Evolutionary conservation across 2,888 invertebrate species (phyloP), one percentile per base, ranked within the genome.

Genomic region (Spilosoma lubricipeda): DNA sequence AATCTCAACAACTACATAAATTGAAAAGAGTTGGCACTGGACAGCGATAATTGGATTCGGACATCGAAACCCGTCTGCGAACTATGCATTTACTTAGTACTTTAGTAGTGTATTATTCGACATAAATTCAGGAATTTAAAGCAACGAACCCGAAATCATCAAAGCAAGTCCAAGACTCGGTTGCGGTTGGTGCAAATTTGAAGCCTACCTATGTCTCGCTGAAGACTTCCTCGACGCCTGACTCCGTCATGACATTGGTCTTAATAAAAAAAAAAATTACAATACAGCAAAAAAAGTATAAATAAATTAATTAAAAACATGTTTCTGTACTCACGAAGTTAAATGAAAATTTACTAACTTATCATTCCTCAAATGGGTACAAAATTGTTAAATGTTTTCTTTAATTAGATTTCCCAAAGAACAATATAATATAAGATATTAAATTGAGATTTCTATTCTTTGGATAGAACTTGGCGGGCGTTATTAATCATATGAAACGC

Each of bases 401-500:
- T 70, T 45, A 65, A 39, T 65, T 30, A 73, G 36, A 65, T 23
- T 64, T 56, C 65, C 42, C 39, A 23, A 63, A 67, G 23, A 45
- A 67, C 39, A 59, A 30, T 39, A 56, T 27, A 64, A 27, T 65
- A 33, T 73, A 56, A 75, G 52, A 64, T 48, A 56, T 65, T 39
- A 69, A 72, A 71, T 65, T 72, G 68, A 72, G 45, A 27, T 59
- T 33, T 56, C 27, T 27, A 33, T 63, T 72, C 42, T 23, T 63
- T 30, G 8, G 11, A 36, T 48, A 64, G 52, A 67, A 56, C 30
- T 74, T 69, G 18, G 15, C 3, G 7, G 15, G 64, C n/a, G 64
- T 72, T 75, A 70, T 72, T 48, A 72, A 70, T 75, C 59, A 72
- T 68, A 71, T 69, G 71, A 68, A 75, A 63, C 59, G 30, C 30